Evolutionary conservation across 2,113 vertebrate species (phyloP).

Genomic region (Percina caprodes): DNA sequence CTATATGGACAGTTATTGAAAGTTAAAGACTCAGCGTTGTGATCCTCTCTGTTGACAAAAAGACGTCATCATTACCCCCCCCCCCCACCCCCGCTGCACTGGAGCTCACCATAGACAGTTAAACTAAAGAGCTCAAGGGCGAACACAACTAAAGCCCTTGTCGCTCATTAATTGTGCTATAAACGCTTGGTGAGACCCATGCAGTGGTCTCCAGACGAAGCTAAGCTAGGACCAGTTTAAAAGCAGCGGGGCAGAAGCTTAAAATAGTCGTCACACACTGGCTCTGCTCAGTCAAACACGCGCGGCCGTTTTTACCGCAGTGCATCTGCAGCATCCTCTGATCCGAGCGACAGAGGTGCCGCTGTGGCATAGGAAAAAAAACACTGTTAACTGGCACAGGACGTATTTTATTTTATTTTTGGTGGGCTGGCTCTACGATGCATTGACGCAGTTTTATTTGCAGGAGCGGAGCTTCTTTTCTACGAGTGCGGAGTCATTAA

Average conservation of each 20-base stretch:
- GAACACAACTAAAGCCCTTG: no score
- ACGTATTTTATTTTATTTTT: not conserved
- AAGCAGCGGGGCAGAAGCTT: not conserved
- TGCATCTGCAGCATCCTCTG: slow-evolving; percentile 75
- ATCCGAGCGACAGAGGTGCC: slow-evolving; percentile 46
- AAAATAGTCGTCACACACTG: not conserved
- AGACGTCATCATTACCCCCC: not conserved
- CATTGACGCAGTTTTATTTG: slow-evolving; percentile 27
- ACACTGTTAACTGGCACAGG: not conserved
- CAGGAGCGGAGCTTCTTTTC: slow-evolving; percentile 40
- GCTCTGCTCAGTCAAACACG: slow-evolving; percentile 19
- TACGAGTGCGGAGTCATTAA: slow-evolving; percentile 43
- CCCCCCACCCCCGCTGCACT: not conserved
- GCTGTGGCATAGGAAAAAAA: slow-evolving; percentile 42
- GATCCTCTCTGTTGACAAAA: not conserved
- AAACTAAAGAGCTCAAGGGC: no score
- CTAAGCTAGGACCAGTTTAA: not conserved
- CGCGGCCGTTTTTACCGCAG: slow-evolving; percentile 79
- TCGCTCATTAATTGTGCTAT: not conserved
- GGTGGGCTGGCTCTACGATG: no score
- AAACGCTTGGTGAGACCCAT: not conserved
- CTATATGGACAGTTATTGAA: not conserved
- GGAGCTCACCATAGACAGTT: not conserved
- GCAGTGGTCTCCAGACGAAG: not conserved
- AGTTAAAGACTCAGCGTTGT: not conserved